Percentiles rank a stretch among this genome's conserved stretches.
Conservation (phyloP, 2,888 invertebrate genomes). For the Priocnemis perturbator region DNA sequence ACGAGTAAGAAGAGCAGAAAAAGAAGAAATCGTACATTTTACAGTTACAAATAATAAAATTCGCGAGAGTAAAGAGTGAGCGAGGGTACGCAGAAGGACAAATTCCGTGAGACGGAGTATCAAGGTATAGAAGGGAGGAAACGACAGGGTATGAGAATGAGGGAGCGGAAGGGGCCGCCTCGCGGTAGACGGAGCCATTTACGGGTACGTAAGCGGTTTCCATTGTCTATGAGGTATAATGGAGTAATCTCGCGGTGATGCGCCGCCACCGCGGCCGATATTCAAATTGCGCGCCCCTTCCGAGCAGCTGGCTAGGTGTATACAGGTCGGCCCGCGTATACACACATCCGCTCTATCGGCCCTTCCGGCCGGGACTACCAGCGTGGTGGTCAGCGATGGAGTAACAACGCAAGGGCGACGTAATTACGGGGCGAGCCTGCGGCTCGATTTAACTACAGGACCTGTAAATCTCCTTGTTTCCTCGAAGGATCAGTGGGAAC, state of each 20-base stretch:
- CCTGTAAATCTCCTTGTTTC: slow-evolving; percentile 5
- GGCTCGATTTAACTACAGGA: neutral
- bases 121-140: slow-evolving; percentile 19
- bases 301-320: slow-evolving; percentile 30
- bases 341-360: slow-evolving; percentile 41
- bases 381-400: slow-evolving; percentile 43
- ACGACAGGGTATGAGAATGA: slow-evolving; percentile 31
- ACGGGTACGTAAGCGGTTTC: slow-evolving; percentile 73
- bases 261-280: slow-evolving; percentile 68
- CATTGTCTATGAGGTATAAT: slow-evolving; percentile 74
- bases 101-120: neutral
- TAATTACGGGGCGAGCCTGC: slow-evolving; percentile 6
- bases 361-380: slow-evolving; percentile 48
- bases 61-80: slow-evolving; percentile 27
- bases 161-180: slow-evolving; percentile 24
- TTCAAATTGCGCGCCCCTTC: slow-evolving; percentile 67
- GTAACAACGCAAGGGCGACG: neutral
- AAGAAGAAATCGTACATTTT: too few relatives aligned
- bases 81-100: slow-evolving; percentile 29
- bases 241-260: slow-evolving; percentile 75
- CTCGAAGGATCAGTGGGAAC: neutral
- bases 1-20: too few relatives aligned
- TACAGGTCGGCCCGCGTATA: slow-evolving; percentile 25
- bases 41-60: too few relatives aligned
- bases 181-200: slow-evolving; percentile 71